These are phyloP conservation scores for Sebastes steindachneri DNA, from an alignment of 2,797 vertebrate genomes.

Conservation along the genomic window DNA sequence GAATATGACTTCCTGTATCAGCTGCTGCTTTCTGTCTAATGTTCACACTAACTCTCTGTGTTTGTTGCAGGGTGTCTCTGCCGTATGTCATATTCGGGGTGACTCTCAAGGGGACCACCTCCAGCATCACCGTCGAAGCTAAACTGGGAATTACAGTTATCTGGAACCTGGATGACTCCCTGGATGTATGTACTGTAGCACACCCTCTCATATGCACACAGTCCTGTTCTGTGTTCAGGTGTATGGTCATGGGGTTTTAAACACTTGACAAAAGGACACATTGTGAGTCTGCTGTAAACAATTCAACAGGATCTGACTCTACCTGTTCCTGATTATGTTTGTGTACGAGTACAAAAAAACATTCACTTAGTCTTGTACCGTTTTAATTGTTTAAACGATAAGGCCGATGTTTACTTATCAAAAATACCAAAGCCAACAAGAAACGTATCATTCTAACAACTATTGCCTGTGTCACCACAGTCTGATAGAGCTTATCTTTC, in stretches of 20 bases:
- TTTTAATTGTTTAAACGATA: background rate
- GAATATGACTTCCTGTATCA: background rate
- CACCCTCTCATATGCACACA: background rate
- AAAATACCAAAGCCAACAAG: background rate
- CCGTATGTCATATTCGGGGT: conserved; percentile 76
- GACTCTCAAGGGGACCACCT: conserved; percentile 70
- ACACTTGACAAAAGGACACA: background rate
- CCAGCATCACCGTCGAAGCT: conserved; percentile 79
- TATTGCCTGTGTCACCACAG: background rate
- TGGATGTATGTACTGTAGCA: conserved; percentile 85
- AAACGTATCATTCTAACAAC: background rate
- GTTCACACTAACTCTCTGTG: background rate
- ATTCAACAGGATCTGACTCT: background rate
- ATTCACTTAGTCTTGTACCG: background rate
- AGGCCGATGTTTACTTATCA: background rate
- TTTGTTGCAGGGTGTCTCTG: conserved; percentile 74
- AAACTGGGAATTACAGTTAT: conserved; percentile 80
- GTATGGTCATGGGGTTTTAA: background rate
- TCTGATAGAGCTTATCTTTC: background rate
- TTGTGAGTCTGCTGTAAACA: background rate
- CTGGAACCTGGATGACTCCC: conserved; percentile 88
- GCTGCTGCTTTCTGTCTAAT: background rate
- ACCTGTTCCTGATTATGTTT: background rate
- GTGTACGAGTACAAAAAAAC: background rate
- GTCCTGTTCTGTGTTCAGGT: background rate